Evolutionary conservation across 2,113 vertebrate species (phyloP), one percentile per base, ranked within the genome.

Genomic region (Echinops telfairi): DNA sequence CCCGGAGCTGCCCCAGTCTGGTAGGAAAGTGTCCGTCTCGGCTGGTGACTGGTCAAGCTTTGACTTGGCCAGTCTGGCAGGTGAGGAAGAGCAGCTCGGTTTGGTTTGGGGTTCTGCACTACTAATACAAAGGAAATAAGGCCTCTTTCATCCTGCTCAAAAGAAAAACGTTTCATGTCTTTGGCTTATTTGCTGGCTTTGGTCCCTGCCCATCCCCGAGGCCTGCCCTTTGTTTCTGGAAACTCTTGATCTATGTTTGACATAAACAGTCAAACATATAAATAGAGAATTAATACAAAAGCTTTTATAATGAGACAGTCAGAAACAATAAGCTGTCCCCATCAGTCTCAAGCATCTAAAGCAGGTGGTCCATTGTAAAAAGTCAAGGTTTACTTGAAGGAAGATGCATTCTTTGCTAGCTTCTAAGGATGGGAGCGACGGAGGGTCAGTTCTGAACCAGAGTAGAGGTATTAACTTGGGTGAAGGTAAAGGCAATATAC

Each of bases 61-160:
- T 17, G 1, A 36, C 17, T 93, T 47, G 90, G 57, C 53, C 70
- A 80, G 29, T 40, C 58, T 70, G 12, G 9, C 19, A 58, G 57
- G 70, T 85, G 68, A 93, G 23, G 94, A 88, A 68, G 1, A 4
- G 17, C 33, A 83, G 47, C 29, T 79, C 40, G 36, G 31, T 38
- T 36, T 14, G 70, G 19, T 86, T 68, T 77, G 60, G 88, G 25
- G 4, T 57, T 71, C 33, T 57, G 19, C 86, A 57, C n/a, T 84
- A 86, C 88, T 57, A 80, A 83, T 33, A 73, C 38, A 85, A 95
- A 68, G 79, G 25, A 88, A 87, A 68, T 70, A 87, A 82, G 95
- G 64, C 36, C 57, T 62, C 33, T 79, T 36, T 79, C 36, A 79
- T 43, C 68, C 64, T 53, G 31, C 40, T 70, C 27, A n/a, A 93